A percentile compares a stretch with the other conserved stretches of the same genome.
Evolutionary conservation across 2,888 invertebrate genomes (phyloP).

Genomic region (Plebejus melissa): DNA sequence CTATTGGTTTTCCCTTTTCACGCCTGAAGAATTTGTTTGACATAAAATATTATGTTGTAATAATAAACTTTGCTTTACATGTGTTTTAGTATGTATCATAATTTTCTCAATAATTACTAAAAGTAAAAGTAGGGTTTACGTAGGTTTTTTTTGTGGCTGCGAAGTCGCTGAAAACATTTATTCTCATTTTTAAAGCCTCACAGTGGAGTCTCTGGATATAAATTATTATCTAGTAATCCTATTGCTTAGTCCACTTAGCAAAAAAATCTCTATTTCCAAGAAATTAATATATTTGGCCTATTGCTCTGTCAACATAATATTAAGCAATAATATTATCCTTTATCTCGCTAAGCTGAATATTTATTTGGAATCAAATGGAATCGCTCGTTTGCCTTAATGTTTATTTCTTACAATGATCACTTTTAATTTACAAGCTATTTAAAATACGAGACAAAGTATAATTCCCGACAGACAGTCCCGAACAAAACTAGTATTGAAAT

Average conservation of each 20-base stretch:
- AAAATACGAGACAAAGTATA: background rate
- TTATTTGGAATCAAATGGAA: background rate
- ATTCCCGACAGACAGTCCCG: background rate
- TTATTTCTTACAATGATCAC: background rate
- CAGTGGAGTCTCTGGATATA: background rate
- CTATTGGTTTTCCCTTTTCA: background rate
- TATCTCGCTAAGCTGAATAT: too few relatives aligned
- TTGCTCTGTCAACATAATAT: slow-evolving; percentile 10
- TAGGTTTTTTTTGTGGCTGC: too few relatives aligned
- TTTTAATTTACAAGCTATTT: background rate
- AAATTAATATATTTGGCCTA: slow-evolving; percentile 10
- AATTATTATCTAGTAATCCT: background rate
- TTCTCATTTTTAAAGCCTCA: too few relatives aligned
- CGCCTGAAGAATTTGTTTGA: background rate
- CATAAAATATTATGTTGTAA: too few relatives aligned
- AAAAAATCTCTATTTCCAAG: background rate
- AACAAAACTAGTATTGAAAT: slow-evolving; percentile 17
- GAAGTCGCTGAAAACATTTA: too few relatives aligned
- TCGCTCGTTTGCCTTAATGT: background rate
- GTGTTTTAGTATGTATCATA: too few relatives aligned
- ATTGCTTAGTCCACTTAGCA: background rate
- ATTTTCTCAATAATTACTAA: too few relatives aligned
- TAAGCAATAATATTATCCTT: background rate
- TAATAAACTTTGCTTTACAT: too few relatives aligned
- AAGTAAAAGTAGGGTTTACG: too few relatives aligned